Evolutionary conservation across 2,888 invertebrate genomes (phyloP), one percentile per base, ranked within the genome.

Genomic region (Zygaena filipendulae): DNA sequence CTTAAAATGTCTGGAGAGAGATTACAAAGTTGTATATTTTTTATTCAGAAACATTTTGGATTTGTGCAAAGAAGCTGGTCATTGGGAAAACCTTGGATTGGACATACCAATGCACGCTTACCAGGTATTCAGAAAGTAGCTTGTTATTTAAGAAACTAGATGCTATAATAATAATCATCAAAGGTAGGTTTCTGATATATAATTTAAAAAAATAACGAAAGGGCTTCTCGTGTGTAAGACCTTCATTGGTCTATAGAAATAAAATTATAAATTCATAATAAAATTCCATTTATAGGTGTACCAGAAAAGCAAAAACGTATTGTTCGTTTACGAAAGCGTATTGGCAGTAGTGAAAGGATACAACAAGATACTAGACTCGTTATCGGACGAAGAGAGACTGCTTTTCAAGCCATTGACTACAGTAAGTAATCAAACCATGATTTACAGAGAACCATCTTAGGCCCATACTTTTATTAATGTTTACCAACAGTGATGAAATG

Each of bases 401-500:
- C 70, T 95, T 2, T 95, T 95, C 66, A 85, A 84, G 33, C 90
- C 91, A 6, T 58, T 93, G 27, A 90, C 89, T 21, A 67, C 68
- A 11, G 82, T 79, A 54, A 67, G 70, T 63, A 24, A 24, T 10
- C n/a, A n/a, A 7, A 11, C 8, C 14, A 13, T 24, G 19, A 10
- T 14, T 16, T 13, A 27, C 13, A 19, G 5, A 21, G 21, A 26
- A 21, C 16, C 21, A 19, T n/a, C n/a, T n/a, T n/a, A n/a, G n/a
- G n/a, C n/a, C n/a, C n/a, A n/a, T n/a, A n/a, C n/a, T n/a, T n/a
- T n/a, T n/a, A n/a, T n/a, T n/a, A n/a, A n/a, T n/a, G n/a, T n/a
- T n/a, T n/a, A n/a, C n/a, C n/a, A n/a, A n/a, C n/a, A n/a, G n/a
- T n/a, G n/a, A n/a, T n/a, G n/a, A n/a, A n/a, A n/a, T n/a, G n/a